These are phyloP conservation scores for Ecliptopera silaceata DNA, from an alignment of 2,888 invertebrate species.

Conservation along the genomic window DNA sequence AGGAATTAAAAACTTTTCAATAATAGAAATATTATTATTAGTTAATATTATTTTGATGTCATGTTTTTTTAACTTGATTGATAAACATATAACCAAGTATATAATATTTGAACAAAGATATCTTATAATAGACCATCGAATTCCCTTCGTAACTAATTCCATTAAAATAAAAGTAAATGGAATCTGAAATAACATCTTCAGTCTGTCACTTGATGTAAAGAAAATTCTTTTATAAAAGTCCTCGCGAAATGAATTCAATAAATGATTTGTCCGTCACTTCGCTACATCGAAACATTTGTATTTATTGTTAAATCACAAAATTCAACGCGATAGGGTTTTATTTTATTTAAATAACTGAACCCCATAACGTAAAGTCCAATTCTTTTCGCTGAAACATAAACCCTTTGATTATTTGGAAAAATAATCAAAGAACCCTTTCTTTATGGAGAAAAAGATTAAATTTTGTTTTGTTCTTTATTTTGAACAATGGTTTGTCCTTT, in stretches of 20 bases:
- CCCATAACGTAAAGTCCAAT: neutral
- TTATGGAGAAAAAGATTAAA: too few relatives aligned
- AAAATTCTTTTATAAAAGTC: conserved; percentile 18
- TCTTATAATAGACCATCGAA: too few relatives aligned
- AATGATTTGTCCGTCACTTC: conserved; percentile 14
- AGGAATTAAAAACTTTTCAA: too few relatives aligned
- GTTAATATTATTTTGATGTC: too few relatives aligned
- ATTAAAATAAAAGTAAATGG: conserved; percentile 3
- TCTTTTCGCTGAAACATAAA: neutral
- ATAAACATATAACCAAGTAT: too few relatives aligned
- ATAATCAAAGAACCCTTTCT: too few relatives aligned
- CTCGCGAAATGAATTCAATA: conserved; percentile 27
- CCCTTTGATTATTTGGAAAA: neutral
- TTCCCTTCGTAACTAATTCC: neutral
- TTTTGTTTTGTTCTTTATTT: too few relatives aligned
- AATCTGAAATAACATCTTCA: conserved; percentile 7
- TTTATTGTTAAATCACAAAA: conserved; percentile 19
- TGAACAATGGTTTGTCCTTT: too few relatives aligned
- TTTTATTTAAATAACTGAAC: conserved; percentile 19
- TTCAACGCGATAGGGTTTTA: conserved; percentile 24
- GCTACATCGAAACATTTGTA: conserved; percentile 19
- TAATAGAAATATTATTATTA: too few relatives aligned
- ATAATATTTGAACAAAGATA: too few relatives aligned
- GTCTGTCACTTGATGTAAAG: conserved; percentile 9
- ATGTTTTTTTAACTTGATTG: too few relatives aligned